A percentile compares a stretch with the other conserved stretches of the same genome.
Conservation (phyloP, 1,140 invertebrate species). For the Leptinotarsa undecemlineata region DNA sequence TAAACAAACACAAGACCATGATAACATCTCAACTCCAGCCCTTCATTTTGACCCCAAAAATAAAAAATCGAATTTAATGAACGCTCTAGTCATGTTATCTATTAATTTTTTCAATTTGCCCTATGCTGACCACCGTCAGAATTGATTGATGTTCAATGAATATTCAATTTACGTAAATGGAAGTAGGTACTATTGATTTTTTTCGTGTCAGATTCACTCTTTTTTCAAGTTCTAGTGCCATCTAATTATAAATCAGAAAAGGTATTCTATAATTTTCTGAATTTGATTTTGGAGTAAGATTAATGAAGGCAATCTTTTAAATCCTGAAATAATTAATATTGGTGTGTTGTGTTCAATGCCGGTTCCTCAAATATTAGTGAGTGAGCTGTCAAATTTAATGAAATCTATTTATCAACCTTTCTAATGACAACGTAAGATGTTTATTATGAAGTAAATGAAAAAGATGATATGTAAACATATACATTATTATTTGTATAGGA, state of each 20-base stretch:
- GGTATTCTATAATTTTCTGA: background rate
- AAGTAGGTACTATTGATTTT: background rate
- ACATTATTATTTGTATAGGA: no score
- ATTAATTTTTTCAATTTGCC: conserved; percentile 4
- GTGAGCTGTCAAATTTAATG: conserved; percentile 5
- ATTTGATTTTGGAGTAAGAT: conserved; percentile 3
- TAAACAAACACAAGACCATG: no score
- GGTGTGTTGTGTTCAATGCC: conserved; percentile 1
- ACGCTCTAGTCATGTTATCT: background rate
- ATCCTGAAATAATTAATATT: background rate
- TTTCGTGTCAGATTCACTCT: background rate
- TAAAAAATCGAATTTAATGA: background rate
- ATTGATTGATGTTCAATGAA: conserved; percentile 6
- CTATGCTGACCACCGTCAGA: background rate
- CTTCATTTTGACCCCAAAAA: background rate
- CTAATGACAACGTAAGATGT: background rate
- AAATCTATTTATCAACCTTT: background rate
- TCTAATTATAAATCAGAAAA: background rate
- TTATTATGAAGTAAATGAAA: background rate
- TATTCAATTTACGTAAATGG: background rate
- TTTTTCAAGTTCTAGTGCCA: background rate
- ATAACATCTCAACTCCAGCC: background rate
- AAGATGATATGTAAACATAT: background rate
- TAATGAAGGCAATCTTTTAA: background rate
- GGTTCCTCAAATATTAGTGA: conserved; percentile 6